Evolutionary conservation across 2,797 vertebrate genomes (phyloP).

Genomic region (Hirundo rustica): DNA sequence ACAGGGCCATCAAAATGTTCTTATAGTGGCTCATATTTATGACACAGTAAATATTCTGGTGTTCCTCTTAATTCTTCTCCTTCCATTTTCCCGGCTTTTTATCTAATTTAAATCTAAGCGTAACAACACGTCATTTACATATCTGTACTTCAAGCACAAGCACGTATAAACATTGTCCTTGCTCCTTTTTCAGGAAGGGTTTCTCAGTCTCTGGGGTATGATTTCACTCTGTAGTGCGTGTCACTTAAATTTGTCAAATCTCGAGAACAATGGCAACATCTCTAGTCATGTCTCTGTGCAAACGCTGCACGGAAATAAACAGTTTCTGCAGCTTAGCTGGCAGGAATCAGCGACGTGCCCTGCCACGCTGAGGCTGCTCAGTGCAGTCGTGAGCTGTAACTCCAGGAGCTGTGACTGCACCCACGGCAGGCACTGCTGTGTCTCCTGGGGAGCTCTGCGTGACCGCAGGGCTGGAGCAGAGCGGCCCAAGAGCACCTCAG

Average conservation of each 20-base stretch:
- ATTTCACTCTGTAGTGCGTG: background rate
- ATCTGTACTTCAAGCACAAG: background rate
- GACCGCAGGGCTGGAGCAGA: background rate
- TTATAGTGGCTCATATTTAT: background rate
- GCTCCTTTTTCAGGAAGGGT: background rate
- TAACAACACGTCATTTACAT: background rate
- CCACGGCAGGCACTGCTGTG: background rate
- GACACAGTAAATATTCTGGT: background rate
- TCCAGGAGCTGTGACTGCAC: background rate
- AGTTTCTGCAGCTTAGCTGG: background rate
- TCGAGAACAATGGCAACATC: background rate
- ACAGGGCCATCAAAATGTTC: background rate
- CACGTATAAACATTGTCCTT: background rate
- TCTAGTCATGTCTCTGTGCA: background rate
- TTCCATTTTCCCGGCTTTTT: background rate
- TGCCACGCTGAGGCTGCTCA: background rate
- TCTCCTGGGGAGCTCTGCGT: background rate
- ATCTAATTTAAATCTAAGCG: background rate
- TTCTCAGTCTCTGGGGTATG: constrained; percentile 1
- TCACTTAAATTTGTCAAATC: background rate
- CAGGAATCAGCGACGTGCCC: background rate
- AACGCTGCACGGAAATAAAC: background rate
- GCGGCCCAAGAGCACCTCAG: background rate
- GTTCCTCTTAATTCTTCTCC: background rate
- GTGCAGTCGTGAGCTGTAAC: rapidly evolving